phyloP scores from a whole-genome alignment of 64 coral and sea anemone species.

The Dendrophyllia cribrosa region DNA sequence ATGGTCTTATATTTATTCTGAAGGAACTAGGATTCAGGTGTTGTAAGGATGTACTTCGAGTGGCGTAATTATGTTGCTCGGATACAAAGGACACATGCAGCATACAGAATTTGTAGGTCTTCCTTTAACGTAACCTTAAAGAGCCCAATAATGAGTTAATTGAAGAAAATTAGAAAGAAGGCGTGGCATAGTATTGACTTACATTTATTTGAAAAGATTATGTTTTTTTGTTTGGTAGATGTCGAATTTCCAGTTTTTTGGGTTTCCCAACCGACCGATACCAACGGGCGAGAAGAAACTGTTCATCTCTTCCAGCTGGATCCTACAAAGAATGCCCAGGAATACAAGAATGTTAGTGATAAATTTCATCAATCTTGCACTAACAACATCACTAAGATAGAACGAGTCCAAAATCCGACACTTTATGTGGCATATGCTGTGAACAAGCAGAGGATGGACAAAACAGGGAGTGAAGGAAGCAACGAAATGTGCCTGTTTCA shows the following conservation, averaged over 20 bases:
- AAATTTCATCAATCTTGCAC: background rate
- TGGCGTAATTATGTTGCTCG: too few species aligned
- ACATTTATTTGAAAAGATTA: background rate
- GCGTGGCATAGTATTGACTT: background rate
- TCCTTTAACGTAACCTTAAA: too few species aligned
- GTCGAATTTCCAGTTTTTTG: slow-evolving; percentile 41
- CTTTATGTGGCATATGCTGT: slow-evolving; percentile 63
- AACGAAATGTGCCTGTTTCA: slow-evolving; percentile 83
- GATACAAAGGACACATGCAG: too few species aligned
- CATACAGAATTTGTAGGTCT: too few species aligned
- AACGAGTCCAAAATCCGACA: slow-evolving; percentile 78
- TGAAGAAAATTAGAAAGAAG: background rate
- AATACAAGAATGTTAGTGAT: slow-evolving; percentile 53
- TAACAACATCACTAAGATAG: slow-evolving; percentile 50
- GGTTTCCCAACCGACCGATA: slow-evolving; percentile 75
- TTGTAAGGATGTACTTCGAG: too few species aligned
- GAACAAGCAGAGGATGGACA: slow-evolving; percentile 80
- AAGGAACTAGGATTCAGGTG: too few species aligned
- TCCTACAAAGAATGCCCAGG: slow-evolving; percentile 26
- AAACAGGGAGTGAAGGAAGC: slow-evolving; percentile 44
- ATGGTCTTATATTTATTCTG: too few species aligned
- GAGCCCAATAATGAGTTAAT: too few species aligned
- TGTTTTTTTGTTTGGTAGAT: background rate
- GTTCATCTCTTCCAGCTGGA: slow-evolving; percentile 67
- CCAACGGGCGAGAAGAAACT: slow-evolving; percentile 42